These are phyloP conservation scores for Crossaster papposus DNA, from an alignment of 53 echinoderm and acorn worm genomes.

Conservation along the genomic window DNA sequence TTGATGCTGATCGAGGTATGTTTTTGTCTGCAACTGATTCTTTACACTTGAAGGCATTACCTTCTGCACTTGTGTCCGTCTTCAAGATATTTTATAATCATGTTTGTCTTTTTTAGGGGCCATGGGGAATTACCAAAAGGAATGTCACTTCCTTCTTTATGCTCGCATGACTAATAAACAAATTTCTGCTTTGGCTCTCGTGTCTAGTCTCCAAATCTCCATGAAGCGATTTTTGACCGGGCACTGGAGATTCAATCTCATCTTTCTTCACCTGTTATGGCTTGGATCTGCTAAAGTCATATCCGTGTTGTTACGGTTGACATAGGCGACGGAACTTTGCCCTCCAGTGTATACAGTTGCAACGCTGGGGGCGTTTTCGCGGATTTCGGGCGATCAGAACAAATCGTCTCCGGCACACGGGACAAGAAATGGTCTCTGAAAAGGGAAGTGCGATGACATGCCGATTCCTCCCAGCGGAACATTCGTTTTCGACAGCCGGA, in stretches of 20 bases:
- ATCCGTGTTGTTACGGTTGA: conserved; percentile 21
- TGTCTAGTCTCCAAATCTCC: neutral
- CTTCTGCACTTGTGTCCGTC: neutral
- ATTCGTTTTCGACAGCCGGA: conserved; percentile 49
- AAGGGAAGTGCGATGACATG: conserved; percentile 3
- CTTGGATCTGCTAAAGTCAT: neutral
- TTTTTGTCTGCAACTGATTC: no score
- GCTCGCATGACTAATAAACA: neutral
- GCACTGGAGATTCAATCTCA: neutral
- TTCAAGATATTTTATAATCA: neutral
- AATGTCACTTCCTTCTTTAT: conserved; percentile 6
- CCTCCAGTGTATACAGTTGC: neutral
- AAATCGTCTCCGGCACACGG: neutral
- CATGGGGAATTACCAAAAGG: neutral
- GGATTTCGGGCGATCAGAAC: neutral
- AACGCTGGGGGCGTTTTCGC: conserved; percentile 7
- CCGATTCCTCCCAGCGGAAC: neutral
- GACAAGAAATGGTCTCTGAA: neutral
- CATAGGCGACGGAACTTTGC: conserved; percentile 1
- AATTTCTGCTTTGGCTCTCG: neutral
- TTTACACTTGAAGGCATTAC: neutral
- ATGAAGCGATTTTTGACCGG: neutral
- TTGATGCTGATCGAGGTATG: no score
- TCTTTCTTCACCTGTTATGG: neutral
- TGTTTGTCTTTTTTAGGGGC: neutral